phyloP scores from a whole-genome alignment of 2,888 invertebrate species.

The Syrista parreyssii region DNA sequence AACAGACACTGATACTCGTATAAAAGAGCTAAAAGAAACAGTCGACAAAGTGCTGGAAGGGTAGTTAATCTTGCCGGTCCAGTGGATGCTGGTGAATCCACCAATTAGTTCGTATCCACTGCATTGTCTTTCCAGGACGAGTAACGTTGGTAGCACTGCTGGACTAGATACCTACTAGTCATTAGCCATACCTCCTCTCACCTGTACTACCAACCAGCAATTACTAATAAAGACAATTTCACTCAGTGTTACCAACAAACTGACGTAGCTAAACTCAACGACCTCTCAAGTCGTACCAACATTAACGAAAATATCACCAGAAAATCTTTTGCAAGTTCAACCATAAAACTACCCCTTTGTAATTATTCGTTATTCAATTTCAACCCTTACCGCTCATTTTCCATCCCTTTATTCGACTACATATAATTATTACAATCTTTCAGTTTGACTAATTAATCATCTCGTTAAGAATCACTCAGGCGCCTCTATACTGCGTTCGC shows the following conservation, averaged over 20 bases:
- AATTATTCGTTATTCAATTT: constrained; percentile 59
- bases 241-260: too few species aligned
- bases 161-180: background rate
- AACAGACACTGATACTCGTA: too few species aligned
- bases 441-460: too few species aligned
- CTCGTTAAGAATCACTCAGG: too few species aligned
- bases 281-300: too few species aligned
- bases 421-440: too few species aligned
- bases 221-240: too few species aligned
- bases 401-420: background rate
- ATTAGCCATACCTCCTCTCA: constrained; percentile 21
- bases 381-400: constrained; percentile 6
- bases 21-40: too few species aligned
- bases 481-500: too few species aligned
- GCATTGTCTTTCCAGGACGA: constrained; percentile 44
- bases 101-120: constrained; percentile 60
- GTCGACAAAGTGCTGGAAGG: constrained; percentile 15
- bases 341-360: constrained; percentile 43
- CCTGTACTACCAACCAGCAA: constrained; percentile 4
- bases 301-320: background rate
- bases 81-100: constrained; percentile 58
- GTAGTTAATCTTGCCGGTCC: constrained; percentile 59
- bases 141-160: constrained; percentile 5
- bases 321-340: constrained; percentile 36
- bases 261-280: too few species aligned